Conservation (phyloP, 1,140 invertebrate species). For the Solenopsis invicta region DNA sequence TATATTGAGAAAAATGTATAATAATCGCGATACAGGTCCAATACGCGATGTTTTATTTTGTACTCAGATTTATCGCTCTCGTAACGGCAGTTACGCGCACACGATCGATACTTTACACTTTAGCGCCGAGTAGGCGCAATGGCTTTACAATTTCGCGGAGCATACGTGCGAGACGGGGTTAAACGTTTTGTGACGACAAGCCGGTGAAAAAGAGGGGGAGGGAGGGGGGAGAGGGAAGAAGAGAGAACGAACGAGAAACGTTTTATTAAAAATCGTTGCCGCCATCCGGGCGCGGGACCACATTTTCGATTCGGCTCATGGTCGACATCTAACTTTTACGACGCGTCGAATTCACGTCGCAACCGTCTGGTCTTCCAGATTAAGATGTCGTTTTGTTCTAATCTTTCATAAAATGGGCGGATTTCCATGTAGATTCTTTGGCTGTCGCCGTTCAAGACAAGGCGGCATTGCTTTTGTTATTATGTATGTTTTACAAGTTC, state of each 20-base stretch:
- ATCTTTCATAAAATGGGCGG: constrained; percentile 34
- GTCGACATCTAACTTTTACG: constrained; percentile 64
- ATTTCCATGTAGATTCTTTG: constrained; percentile 2
- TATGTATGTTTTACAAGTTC: neutral
- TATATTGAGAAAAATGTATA: constrained; percentile 58
- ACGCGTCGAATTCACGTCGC: constrained; percentile 55
- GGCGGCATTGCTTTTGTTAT: neutral
- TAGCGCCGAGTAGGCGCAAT: constrained; percentile 58
- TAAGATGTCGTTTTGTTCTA: constrained; percentile 56
- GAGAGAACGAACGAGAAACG: constrained; percentile 21
- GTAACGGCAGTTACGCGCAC: constrained; percentile 25
- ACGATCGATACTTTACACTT: constrained; percentile 61
- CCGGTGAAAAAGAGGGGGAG: neutral
- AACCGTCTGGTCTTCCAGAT: constrained; percentile 8
- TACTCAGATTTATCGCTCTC: constrained; percentile 43
- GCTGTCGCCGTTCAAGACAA: neutral
- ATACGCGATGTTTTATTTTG: constrained; percentile 41
- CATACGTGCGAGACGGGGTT: constrained; percentile 57
- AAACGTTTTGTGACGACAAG: constrained; percentile 60
- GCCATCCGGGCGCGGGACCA: constrained; percentile 54
- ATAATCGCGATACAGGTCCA: constrained; percentile 48
- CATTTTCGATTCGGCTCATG: constrained; percentile 62
- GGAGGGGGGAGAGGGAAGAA: neutral
- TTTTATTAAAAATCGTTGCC: constrained; percentile 69
- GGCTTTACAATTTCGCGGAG: constrained; percentile 62